These are phyloP conservation scores for Oophaga sylvatica DNA, from an alignment of 2,797 vertebrate genomes.

Conservation along the genomic window DNA sequence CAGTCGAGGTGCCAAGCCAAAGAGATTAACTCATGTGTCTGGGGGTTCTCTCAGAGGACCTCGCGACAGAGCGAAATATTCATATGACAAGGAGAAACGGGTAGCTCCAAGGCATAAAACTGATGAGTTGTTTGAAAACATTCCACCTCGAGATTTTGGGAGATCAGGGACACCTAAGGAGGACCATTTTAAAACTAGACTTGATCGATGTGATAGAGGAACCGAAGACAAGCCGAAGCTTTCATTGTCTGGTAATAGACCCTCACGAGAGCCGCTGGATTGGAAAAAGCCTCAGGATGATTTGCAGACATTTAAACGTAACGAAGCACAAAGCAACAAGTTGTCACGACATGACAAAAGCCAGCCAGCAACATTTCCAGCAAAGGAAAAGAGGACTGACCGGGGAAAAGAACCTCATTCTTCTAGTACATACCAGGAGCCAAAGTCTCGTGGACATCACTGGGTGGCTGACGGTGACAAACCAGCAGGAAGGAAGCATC, in stretches of 20 bases:
- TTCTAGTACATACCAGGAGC: slow-evolving; percentile 66
- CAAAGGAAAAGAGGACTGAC: slow-evolving; percentile 73
- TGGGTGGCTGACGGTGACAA: slow-evolving; percentile 68
- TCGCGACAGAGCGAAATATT: slow-evolving; percentile 74
- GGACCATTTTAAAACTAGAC: slow-evolving; percentile 69
- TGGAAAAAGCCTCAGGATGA: slow-evolving; percentile 72
- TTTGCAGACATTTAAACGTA: slow-evolving; percentile 69
- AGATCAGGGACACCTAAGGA: slow-evolving; percentile 71
- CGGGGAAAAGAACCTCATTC: slow-evolving; percentile 68
- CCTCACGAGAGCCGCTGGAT: slow-evolving; percentile 72
- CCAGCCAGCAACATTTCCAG: slow-evolving; percentile 64
- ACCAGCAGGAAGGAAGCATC: slow-evolving; percentile 72
- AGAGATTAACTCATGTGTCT: slow-evolving; percentile 76
- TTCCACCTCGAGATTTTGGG: slow-evolving; percentile 67
- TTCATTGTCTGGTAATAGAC: slow-evolving; percentile 72
- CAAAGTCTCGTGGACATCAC: slow-evolving; percentile 66
- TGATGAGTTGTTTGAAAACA: slow-evolving; percentile 68
- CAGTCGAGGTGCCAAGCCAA: slow-evolving; percentile 78
- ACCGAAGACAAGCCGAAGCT: slow-evolving; percentile 72
- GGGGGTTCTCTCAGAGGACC: slow-evolving; percentile 77
- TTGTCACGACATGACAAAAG: slow-evolving; percentile 68
- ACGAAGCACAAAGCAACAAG: slow-evolving; percentile 69
- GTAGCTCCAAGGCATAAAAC: slow-evolving; percentile 71
- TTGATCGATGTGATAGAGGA: slow-evolving; percentile 64
- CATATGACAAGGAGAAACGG: slow-evolving; percentile 72